Percentiles rank a stretch among this genome's conserved stretches.
These are phyloP conservation scores for Acromyrmex heyeri DNA, from an alignment of 1,140 invertebrate species.

Conservation along the genomic window DNA sequence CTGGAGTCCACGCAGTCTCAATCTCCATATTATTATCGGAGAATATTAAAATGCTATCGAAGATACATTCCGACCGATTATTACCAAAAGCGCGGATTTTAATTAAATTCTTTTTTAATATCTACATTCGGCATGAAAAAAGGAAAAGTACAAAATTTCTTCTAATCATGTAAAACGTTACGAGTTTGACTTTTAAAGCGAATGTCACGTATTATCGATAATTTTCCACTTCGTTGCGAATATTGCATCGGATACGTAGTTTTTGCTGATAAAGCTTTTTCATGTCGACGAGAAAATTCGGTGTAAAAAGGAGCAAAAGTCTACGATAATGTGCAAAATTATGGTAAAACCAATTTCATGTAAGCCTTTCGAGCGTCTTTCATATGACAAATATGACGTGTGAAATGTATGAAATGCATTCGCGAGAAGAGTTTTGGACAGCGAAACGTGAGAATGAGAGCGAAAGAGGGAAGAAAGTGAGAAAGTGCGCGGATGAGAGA, in stretches of 20 bases:
- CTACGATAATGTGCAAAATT: neutral
- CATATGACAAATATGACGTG: constrained; percentile 15
- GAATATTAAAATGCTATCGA: constrained; percentile 63
- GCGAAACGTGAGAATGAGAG: constrained; percentile 14
- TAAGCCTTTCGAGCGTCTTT: constrained; percentile 43
- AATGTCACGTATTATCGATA: constrained; percentile 4
- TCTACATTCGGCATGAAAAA: constrained; percentile 13
- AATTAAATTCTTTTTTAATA: constrained; percentile 61
- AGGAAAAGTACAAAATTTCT: constrained; percentile 7
- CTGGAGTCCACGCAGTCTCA: constrained; percentile 12
- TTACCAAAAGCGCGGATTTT: constrained; percentile 30
- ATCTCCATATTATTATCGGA: constrained; percentile 53
- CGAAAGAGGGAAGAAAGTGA: constrained; percentile 17
- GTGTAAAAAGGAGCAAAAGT: neutral
- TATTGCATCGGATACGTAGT: neutral
- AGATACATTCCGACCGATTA: constrained; percentile 53
- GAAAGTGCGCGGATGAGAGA: neutral
- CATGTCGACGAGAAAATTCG: neutral
- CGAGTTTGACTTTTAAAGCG: neutral
- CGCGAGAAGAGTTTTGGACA: constrained; percentile 2
- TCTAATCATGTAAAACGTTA: neutral
- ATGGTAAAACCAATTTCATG: constrained; percentile 2
- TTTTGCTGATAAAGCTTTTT: constrained; percentile 7
- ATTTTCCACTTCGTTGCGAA: constrained; percentile 36
- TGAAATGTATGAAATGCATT: constrained; percentile 11